Evolutionary conservation across 2,113 vertebrate species (phyloP), one percentile per base, ranked within the genome.

Genomic region (Meriones unguiculatus): DNA sequence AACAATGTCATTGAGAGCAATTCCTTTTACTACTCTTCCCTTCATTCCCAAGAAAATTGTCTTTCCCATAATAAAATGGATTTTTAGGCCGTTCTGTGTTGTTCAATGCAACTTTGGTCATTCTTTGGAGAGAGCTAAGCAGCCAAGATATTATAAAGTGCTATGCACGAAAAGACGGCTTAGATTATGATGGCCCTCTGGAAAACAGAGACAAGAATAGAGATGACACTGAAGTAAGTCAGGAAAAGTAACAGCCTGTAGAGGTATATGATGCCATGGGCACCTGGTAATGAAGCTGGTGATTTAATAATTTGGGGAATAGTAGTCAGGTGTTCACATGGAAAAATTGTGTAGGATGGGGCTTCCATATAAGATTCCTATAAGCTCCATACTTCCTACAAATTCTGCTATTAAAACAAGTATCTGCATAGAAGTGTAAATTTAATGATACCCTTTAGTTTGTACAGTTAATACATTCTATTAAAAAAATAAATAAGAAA

Each of bases 91-190:
- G 59, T 35, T 90, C 76, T 89, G 9, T 50, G 32, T 70, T 9
- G 67, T 72, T 90, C 50, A 70, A 3, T 10, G 87, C 2, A 80
- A 7, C 1, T 28, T 25, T 46, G 46, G 9, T 64, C 30, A 38
- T 86, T 82, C 35, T 64, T 75, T 81, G 41, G 35, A 38, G 20
- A 88, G 5, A 7, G 54, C 72, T 32, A 54, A 80, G 54, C 54
- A 91, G 91, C 72, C 67, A 72, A 89, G 67, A 77, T 22, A 95
- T 75, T 52, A 92, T 69, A 87, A 91, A 38, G 13, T 91, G 7
- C 14, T 88, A 9, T 93, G 11, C 30, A 81, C 59, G 28, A 46
- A 96, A 87, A 90, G 94, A 6, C 4, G 7, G n/a, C 50, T 32
- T 89, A 76, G 30, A 73, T 82, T 72, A 70, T 30, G n/a, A 67